Evolutionary conservation across 2,888 invertebrate genomes (phyloP).

Genomic region (Trichogramma evanescens): DNA sequence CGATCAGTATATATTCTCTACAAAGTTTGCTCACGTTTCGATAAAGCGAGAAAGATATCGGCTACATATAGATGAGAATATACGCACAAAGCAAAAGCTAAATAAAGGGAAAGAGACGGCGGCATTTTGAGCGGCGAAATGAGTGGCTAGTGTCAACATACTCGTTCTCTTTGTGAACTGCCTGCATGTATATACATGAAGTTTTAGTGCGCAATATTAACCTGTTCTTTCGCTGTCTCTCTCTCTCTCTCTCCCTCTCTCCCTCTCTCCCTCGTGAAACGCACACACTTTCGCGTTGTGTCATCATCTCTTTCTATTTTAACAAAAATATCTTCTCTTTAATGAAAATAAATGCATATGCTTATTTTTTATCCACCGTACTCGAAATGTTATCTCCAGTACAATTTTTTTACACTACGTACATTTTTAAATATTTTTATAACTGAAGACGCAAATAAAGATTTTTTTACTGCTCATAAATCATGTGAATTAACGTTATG

Average conservation of each 20-base stretch:
- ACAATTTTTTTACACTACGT: too few species aligned
- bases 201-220: constrained; percentile 14
- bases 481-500: too few species aligned
- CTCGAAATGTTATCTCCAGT: too few species aligned
- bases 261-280: neutral
- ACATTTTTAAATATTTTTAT: too few species aligned
- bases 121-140: constrained; percentile 27
- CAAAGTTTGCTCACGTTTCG: too few species aligned
- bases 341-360: too few species aligned
- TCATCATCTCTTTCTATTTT: neutral
- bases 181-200: constrained; percentile 35
- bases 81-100: constrained; percentile 3
- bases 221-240: neutral
- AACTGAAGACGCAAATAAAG: too few species aligned
- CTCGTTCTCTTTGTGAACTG: constrained; percentile 45
- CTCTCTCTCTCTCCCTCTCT: neutral
- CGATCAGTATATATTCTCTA: too few species aligned
- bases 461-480: too few species aligned
- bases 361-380: too few species aligned
- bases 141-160: constrained; percentile 43
- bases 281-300: neutral
- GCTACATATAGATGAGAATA: neutral
- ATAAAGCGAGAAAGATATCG: too few species aligned
- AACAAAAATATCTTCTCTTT: too few species aligned
- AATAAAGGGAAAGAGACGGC: constrained; percentile 1